Base-by-base conservation (phyloP, 1,140 invertebrate species). In the Odontomachus brunneus region DNA sequence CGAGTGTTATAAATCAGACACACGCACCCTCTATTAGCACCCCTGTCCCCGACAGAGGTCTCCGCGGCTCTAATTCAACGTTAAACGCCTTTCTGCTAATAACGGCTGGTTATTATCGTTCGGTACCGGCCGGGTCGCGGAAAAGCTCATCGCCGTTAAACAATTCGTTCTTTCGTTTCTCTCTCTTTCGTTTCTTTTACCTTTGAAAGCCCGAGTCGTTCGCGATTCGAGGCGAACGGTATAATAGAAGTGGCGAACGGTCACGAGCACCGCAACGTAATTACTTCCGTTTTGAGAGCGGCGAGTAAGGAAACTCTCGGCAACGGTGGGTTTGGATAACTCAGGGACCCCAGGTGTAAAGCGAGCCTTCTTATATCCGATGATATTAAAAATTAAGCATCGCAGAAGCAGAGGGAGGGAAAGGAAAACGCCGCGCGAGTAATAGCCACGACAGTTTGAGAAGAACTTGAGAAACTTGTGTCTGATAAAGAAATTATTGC, bases 11-110 rank as follows among this genome's bases (percentile, higher is more conserved):
- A 92, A 92, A 92, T 92, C 91, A 92, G 83, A 87, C 85, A 90
- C 91, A 92, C 90, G 90, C 90, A 90, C 90, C 90, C 90, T 90
- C 90, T 91, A 92, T 92, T 92, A 92, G 89, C 88, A 86, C 89
- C 89, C 88, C 89, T 92, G 91, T 91, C 90, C 87, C 83, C 82
- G 82, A 82, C 91, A 92, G 75, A n/a, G 89, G 74, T 90, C 84
- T 84, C 86, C 72, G 78, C 80, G 73, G 81, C 88, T 85, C 89
- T 92, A 92, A 92, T 92, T 92, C 89, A 91, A 91, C 86, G 86
- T 89, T 91, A 89, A 92, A 90, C 85, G 87, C 87, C 86, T 89
- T 91, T 88, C 84, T 89, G 66, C 90, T 92, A 91, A 91, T 91
- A 92, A 89, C 90, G 89, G 33, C 67, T 57, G 84, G 72, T 88